A percentile compares a stretch with the other conserved stretches of the same genome.
phyloP scores from a whole-genome alignment of 2,113 vertebrate genomes.

The Caretta caretta region DNA sequence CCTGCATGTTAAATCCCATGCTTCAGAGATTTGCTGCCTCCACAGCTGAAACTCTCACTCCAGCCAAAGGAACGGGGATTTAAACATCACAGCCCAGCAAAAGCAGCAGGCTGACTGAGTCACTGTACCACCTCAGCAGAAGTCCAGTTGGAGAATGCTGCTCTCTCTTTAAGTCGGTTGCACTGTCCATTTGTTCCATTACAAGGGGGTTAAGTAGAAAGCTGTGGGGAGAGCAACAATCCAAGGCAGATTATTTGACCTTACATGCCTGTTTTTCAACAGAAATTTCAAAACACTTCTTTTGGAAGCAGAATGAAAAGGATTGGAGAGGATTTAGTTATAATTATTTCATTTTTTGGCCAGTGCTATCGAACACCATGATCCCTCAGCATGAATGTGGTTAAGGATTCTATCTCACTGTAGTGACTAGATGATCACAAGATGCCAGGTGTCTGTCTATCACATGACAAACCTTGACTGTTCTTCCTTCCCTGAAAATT shows the following conservation, averaged over 20 bases:
- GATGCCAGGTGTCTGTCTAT: conserved; percentile 24
- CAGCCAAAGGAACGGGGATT: neutral
- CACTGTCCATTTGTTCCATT: neutral
- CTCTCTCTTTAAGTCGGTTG: neutral
- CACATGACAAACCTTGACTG: conserved; percentile 36
- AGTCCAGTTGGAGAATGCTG: neutral
- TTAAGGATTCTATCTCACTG: neutral
- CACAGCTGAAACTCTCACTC: neutral
- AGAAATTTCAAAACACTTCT: conserved; percentile 1
- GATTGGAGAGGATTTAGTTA: conserved; percentile 23
- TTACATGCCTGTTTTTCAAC: neutral
- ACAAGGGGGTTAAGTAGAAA: neutral
- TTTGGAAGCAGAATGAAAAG: neutral
- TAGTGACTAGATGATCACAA: conserved; percentile 9
- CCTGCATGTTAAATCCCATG: neutral
- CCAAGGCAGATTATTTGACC: neutral
- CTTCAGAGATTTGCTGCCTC: neutral
- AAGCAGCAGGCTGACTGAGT: neutral
- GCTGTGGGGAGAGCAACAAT: neutral
- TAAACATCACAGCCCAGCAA: neutral
- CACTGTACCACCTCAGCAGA: neutral
- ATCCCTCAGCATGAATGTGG: neutral
- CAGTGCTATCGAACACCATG: neutral
- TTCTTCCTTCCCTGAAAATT: conserved; percentile 54
- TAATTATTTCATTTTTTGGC: conserved; percentile 24